Evolutionary conservation across 2,888 invertebrate species (phyloP).

Genomic region (Idaea biselata): DNA sequence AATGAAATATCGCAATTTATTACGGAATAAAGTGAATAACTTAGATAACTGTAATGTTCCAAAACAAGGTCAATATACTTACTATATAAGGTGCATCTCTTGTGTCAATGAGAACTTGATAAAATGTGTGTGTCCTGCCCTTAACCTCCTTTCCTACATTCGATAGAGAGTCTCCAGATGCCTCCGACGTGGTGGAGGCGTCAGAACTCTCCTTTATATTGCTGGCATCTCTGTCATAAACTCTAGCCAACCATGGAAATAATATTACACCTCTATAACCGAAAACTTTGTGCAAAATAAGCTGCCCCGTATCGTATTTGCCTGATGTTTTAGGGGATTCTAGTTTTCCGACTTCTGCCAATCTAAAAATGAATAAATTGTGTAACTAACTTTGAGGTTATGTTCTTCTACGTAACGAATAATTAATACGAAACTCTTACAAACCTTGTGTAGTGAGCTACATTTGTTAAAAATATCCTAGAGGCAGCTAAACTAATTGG

Average conservation of each 20-base stretch:
- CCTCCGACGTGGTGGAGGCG: slow-evolving; percentile 44
- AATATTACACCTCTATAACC: slow-evolving; percentile 98
- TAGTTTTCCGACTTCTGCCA: slow-evolving; percentile 96
- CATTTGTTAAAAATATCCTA: slow-evolving; percentile 64
- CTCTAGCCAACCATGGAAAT: slow-evolving; percentile 97
- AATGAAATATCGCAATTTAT: not conserved
- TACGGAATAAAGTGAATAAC: not conserved
- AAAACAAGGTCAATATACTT: slow-evolving; percentile 62
- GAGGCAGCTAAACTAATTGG: slow-evolving; percentile 59
- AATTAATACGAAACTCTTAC: slow-evolving; percentile 17
- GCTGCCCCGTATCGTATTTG: slow-evolving; percentile 97
- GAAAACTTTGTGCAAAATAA: slow-evolving; percentile 97
- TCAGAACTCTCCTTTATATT: slow-evolving; percentile 82
- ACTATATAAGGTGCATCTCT: slow-evolving; percentile 98
- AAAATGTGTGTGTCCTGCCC: slow-evolving; percentile 95
- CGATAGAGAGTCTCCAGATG: slow-evolving; percentile 61
- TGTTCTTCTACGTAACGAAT: slow-evolving; percentile 44
- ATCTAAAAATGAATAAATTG: slow-evolving; percentile 75
- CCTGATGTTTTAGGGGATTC: slow-evolving; percentile 92
- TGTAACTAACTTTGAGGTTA: slow-evolving; percentile 49
- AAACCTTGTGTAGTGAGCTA: slow-evolving; percentile 73
- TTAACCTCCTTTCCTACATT: slow-evolving; percentile 91
- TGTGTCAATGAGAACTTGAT: slow-evolving; percentile 98
- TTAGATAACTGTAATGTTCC: slow-evolving; percentile 3
- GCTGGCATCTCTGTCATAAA: slow-evolving; percentile 95